Evolutionary conservation across 2,113 vertebrate species (phyloP), one percentile per base, ranked within the genome.

Genomic region (Martes martes): DNA sequence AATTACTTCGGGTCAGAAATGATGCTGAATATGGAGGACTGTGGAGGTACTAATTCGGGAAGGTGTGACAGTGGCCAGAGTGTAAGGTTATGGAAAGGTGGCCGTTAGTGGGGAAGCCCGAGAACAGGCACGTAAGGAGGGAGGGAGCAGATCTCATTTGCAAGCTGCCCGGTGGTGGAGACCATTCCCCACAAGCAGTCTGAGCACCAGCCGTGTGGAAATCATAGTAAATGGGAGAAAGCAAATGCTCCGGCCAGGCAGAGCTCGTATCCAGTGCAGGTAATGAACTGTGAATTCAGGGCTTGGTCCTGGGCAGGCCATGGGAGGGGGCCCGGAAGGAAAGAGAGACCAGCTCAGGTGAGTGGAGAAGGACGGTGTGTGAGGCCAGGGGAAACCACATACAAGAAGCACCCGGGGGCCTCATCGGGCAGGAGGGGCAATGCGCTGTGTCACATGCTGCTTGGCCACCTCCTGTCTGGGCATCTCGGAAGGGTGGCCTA

Each of bases 401-500:
- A 39, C n/a, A 7, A 2, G 3, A 9, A 1, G 59, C 45, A 16
- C 42, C 13, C 52, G 39, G 1, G 31, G 21, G 36, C 31, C n/a
- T 21, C 4, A 0, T 28, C 1, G 13, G 59, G n/a, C 21, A 7
- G 6, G 39, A 65, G 59, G 78, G 42, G 23, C 31, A 1, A 3
- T 14, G 28, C 21, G 23, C 31, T 1, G 1, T 39, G 9, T 8
- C 11, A 1, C 15, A 6, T 3, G 16, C 65, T 13, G 42, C 50
- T 10, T 4, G 13, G 21, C 36, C 16, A 8, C n/a, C 31, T 71
- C 21, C 74, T 45, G 18, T 47, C 42, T 4, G 3, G 42, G 16
- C 74, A 18, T 31, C 74, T 78, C 4, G 4, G 31, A 59, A 8
- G 14, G 16, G n/a, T 18, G 52, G 18, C 19, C 26, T n/a, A 10